Evolutionary conservation across 2,797 vertebrate species (phyloP), one percentile per base, ranked within the genome.

Genomic region (Cottoperca gobio): DNA sequence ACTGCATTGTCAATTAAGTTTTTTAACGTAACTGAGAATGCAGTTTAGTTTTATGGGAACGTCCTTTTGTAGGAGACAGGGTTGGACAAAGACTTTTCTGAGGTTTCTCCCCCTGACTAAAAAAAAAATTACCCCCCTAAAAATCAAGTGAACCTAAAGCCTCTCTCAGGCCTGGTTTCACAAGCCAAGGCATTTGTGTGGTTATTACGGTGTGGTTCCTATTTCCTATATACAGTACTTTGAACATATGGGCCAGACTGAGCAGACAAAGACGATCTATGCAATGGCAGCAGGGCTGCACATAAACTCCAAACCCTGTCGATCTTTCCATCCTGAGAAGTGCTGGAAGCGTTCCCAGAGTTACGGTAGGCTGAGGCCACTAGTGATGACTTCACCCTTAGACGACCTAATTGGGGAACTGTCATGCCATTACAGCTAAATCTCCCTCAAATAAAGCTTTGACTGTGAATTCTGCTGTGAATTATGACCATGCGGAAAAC

Each of bases 321-420:
- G 17, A 79, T 87, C 58, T 91, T 92, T 93, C 89, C 79, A 82
- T 80, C 46, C 70, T 50, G 52, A 70, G 58, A 77, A 66, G 37
- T 23, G 39, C 72, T 92, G 87, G 88, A 90, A 82, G 8, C 5
- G 1, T 78, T 93, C 91, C 91, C 88, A 84, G 77, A 89, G 64
- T 84, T 70, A 83, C 37, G 60, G 62, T 70, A 67, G 61, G 69
- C 63, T 24, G 65, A 71, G 78, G 65, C 69, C 13, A 58, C 61
- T 26, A 13, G 26, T 82, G 76, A 88, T 86, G 82, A 90, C 83
- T 89, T 92, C 82, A 90, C 82, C 76, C 69, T 23, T 42, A 76
- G 70, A 81, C 76, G 17, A 84, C 75, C 84, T 89, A 85, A 93
- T 87, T 90, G 88, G 74, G 79, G 65, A 90, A 73, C 85, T 86